Percentiles rank a stretch among this genome's conserved stretches.
These are phyloP conservation scores for Dasyurus viverrinus DNA, from an alignment of 2,113 vertebrate species.

Conservation along the genomic window DNA sequence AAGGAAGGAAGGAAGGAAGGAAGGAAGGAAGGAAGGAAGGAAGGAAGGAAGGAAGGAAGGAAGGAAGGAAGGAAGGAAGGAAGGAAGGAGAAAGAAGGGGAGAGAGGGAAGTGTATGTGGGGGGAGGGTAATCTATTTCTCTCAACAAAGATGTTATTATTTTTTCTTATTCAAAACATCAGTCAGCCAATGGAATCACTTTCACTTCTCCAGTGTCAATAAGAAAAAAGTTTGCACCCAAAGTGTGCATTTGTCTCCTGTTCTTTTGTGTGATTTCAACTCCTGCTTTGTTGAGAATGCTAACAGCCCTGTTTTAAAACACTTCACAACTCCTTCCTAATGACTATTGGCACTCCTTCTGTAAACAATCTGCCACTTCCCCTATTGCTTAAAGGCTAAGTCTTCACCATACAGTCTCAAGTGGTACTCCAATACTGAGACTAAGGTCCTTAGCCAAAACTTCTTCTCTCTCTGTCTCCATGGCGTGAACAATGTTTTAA, in stretches of 20 bases:
- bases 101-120: neutral
- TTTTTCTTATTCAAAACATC: constrained; percentile 27
- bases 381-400: constrained; percentile 77
- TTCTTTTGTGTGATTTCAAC: constrained; percentile 27
- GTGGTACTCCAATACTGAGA: constrained; percentile 78
- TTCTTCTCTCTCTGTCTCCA: constrained; percentile 50
- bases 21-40: constrained; percentile 39
- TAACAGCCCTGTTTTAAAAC: constrained; percentile 69
- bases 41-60: constrained; percentile 3
- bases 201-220: neutral
- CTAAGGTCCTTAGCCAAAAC: constrained; percentile 73
- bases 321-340: constrained; percentile 68
- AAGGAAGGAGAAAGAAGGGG: constrained; percentile 8
- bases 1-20: neutral
- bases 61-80: constrained; percentile 20
- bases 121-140: constrained; percentile 23
- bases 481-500: constrained; percentile 56
- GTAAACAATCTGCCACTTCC: constrained; percentile 74
- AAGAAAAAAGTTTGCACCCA: constrained; percentile 52
- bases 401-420: constrained; percentile 73
- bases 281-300: constrained; percentile 45
- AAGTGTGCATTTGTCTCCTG: constrained; percentile 11
- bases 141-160: constrained; percentile 64
- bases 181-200: constrained; percentile 23
- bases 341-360: constrained; percentile 55